Evolutionary conservation across 2,113 vertebrate species (phyloP).

Genomic region (Gulo gulo): DNA sequence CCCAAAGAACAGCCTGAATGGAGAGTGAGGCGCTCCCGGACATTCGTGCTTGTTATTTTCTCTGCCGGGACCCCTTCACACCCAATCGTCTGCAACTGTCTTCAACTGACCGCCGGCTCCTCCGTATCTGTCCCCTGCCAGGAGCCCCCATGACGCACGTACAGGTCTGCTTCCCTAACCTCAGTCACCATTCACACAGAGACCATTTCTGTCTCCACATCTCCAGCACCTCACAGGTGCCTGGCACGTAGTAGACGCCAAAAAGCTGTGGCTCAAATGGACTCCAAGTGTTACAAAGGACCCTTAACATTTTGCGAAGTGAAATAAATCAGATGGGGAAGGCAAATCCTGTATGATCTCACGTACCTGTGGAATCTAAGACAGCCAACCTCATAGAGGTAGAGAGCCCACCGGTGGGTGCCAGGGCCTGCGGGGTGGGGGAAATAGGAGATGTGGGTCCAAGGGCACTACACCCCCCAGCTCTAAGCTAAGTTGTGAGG

Average conservation of each 20-base stretch:
- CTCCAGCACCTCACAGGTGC: not conserved
- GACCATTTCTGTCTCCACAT: not conserved
- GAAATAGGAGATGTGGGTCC: not conserved
- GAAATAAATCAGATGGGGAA: not conserved
- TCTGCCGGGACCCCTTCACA: not conserved
- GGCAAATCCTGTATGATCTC: not conserved
- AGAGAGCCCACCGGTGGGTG: not conserved
- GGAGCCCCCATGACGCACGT: accelerated
- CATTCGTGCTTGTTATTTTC: not conserved
- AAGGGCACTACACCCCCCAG: not conserved
- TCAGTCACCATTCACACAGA: not conserved
- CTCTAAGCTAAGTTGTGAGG: not conserved
- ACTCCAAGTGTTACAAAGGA: not conserved
- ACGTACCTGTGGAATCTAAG: not conserved
- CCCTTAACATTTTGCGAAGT: not conserved
- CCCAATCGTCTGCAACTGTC: not conserved
- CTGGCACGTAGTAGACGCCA: accelerated
- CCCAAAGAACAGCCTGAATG: not conserved
- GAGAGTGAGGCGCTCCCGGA: not conserved
- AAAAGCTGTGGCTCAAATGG: not conserved
- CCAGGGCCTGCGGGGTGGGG: not conserved
- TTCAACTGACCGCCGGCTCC: not conserved
- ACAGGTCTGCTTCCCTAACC: not conserved
- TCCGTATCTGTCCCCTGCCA: accelerated
- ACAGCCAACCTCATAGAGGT: not conserved